A percentile compares a stretch with the other conserved stretches of the same genome.
These are phyloP conservation scores for Notolepis coatsorum DNA, from an alignment of 2,797 vertebrate genomes.

Conservation along the genomic window DNA sequence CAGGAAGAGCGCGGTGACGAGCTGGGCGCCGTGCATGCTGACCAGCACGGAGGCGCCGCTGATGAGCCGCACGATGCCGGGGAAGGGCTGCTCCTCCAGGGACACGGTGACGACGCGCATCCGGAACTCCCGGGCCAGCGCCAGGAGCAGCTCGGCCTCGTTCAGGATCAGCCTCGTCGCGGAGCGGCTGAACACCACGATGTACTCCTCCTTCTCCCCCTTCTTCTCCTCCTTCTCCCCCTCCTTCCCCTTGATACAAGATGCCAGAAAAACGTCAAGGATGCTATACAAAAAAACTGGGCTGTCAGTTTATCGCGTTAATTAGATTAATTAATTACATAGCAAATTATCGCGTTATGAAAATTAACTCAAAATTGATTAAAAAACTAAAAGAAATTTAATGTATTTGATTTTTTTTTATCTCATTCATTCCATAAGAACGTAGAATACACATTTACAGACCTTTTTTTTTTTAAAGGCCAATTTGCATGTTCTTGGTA, in stretches of 20 bases:
- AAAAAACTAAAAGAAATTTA: too few species aligned
- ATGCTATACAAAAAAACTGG: too few species aligned
- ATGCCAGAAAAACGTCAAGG: too few species aligned
- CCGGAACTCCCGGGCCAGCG: conserved; percentile 94
- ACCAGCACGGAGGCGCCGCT: conserved; percentile 92
- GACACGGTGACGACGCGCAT: conserved; percentile 95
- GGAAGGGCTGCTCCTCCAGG: conserved; percentile 91
- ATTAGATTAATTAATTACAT: too few species aligned
- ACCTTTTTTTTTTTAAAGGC: too few species aligned
- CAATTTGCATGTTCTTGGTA: too few species aligned
- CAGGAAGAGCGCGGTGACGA: conserved; percentile 92
- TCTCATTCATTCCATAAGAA: too few species aligned
- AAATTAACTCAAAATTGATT: too few species aligned
- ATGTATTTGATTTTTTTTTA: too few species aligned
- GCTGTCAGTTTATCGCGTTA: too few species aligned
- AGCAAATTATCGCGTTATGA: too few species aligned
- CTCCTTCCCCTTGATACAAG: conserved; percentile 38
- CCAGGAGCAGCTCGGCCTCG: conserved; percentile 93
- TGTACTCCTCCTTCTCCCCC: conserved; percentile 85
- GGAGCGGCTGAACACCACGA: conserved; percentile 93
- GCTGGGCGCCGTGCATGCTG: conserved; percentile 97
- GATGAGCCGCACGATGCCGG: conserved; percentile 87
- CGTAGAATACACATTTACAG: too few species aligned
- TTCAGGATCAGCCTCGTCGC: conserved; percentile 94
- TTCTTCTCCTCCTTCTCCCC: conserved; percentile 53